These are phyloP conservation scores for Phocides pigmalion DNA, from an alignment of 1,140 invertebrate species.

Conservation along the genomic window DNA sequence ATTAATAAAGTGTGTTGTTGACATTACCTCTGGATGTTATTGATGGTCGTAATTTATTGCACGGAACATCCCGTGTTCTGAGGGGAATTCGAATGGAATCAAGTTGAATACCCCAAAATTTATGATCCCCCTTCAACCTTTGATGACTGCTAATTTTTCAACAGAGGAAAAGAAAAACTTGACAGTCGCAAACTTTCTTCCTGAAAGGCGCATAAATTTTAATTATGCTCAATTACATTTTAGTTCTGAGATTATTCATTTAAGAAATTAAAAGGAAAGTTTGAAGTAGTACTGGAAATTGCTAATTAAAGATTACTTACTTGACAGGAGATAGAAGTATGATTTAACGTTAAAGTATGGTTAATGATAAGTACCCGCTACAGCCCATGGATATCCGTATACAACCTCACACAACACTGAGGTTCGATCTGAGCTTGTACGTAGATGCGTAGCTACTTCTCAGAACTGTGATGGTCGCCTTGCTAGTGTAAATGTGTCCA, in stretches of 20 bases:
- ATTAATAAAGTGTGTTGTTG: conserved; percentile 55
- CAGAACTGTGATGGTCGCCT: too few relatives aligned
- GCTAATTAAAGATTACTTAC: too few relatives aligned
- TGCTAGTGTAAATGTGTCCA: too few relatives aligned
- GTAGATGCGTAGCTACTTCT: too few relatives aligned
- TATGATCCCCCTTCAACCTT: conserved; percentile 33
- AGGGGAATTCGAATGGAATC: conserved; percentile 62
- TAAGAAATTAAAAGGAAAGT: conserved; percentile 20
- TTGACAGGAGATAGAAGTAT: too few relatives aligned
- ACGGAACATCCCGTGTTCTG: conserved; percentile 51
- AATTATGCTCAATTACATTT: conserved; percentile 41
- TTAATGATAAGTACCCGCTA: too few relatives aligned
- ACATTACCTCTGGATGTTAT: conserved; percentile 60
- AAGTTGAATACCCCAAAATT: conserved; percentile 34
- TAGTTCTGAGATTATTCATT: conserved; percentile 32
- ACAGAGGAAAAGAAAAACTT: conserved; percentile 33
- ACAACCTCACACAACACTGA: too few relatives aligned
- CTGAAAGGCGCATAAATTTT: conserved; percentile 48
- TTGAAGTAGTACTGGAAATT: neutral
- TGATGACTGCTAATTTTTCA: conserved; percentile 38
- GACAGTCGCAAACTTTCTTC: conserved; percentile 45
- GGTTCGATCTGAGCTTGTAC: too few relatives aligned
- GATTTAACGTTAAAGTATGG: too few relatives aligned
- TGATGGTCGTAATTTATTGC: conserved; percentile 70
- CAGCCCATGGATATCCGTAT: too few relatives aligned